Percentiles rank a stretch among this genome's conserved stretches.
Conservation (phyloP, 2,888 invertebrate genomes). For the Sepioteuthis lessoniana region DNA sequence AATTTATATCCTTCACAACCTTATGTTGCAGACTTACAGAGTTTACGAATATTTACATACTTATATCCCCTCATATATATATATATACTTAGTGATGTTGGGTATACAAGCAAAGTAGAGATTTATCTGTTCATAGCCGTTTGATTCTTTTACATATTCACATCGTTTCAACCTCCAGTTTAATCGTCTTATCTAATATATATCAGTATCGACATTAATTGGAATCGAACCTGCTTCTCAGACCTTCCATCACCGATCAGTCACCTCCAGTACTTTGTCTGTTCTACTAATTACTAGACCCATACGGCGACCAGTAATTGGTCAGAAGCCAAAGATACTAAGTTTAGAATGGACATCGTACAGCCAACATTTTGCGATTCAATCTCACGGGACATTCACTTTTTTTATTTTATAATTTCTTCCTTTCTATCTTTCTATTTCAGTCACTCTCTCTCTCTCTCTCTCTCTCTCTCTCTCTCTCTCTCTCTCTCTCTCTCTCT, state of each 20-base stretch:
- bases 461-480: not conserved
- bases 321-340: constrained; percentile 4
- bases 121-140: not conserved
- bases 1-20: too few species aligned
- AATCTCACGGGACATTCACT: not conserved
- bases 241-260: not conserved
- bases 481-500: not conserved
- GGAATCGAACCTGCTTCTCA: constrained; percentile 25
- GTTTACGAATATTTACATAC: too few species aligned
- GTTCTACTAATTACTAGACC: not conserved
- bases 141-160: not conserved
- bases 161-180: not conserved
- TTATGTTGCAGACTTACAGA: too few species aligned
- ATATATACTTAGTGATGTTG: too few species aligned
- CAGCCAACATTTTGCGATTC: not conserved
- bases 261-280: not conserved
- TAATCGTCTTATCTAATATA: constrained; percentile 4
- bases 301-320: not conserved
- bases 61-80: too few species aligned
- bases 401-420: not conserved
- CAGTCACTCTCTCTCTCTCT: not conserved
- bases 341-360: not conserved
- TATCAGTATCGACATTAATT: not conserved
- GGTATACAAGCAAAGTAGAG: not conserved
- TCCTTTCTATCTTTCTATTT: not conserved